Evolutionary conservation across 1,140 invertebrate genomes (phyloP).

Genomic region (Trachymyrmex cornetzi): DNA sequence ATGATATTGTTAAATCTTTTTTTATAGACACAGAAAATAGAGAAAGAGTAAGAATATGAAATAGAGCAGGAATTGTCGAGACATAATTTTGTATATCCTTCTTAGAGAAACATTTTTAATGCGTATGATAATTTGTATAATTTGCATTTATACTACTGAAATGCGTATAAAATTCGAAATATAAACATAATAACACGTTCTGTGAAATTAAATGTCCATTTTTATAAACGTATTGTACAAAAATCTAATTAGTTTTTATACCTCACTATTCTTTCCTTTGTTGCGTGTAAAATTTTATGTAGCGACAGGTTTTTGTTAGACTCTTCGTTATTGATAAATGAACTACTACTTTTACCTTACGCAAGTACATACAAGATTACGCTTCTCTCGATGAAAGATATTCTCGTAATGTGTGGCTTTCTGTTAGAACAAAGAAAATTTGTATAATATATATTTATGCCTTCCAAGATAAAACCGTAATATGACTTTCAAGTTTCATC

Average conservation of each 20-base stretch:
- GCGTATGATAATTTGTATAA: neutral
- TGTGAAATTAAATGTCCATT: slow-evolving; percentile 11
- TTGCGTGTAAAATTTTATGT: slow-evolving; percentile 17
- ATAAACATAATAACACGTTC: neutral
- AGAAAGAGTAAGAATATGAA: neutral
- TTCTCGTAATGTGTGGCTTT: neutral
- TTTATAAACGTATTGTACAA: neutral
- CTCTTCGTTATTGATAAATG: slow-evolving; percentile 4
- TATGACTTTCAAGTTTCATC: neutral
- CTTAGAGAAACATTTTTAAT: neutral
- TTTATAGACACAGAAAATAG: neutral
- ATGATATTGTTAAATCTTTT: slow-evolving; percentile 2
- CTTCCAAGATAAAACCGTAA: neutral
- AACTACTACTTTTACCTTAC: neutral
- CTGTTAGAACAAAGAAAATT: slow-evolving; percentile 12
- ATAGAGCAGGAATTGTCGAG: neutral
- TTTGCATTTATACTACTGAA: neutral
- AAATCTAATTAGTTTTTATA: slow-evolving; percentile 4
- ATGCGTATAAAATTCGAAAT: neutral
- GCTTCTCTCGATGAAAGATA: slow-evolving; percentile 1
- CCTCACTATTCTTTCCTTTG: neutral
- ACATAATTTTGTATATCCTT: neutral
- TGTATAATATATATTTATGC: neutral
- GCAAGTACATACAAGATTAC: neutral
- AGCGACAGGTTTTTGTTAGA: neutral